Conservation (phyloP, 2,888 invertebrate genomes). For the Allolobophora icterica region DNA sequence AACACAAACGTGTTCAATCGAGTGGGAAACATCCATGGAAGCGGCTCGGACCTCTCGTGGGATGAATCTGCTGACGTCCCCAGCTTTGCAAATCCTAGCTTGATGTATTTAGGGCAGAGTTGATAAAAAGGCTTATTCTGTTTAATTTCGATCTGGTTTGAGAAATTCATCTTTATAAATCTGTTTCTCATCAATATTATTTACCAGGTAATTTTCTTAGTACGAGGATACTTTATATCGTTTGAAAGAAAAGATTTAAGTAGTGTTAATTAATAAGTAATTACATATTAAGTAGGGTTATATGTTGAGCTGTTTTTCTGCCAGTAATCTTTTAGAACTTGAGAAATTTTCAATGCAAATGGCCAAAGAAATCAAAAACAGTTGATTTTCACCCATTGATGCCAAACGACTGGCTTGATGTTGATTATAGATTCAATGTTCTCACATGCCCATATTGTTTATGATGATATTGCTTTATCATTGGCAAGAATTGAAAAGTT, state of each 20-base stretch:
- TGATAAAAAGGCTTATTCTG: not conserved
- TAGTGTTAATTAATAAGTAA: not conserved
- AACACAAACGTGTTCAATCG: constrained; percentile 23
- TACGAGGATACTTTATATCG: not conserved
- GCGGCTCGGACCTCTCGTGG: constrained; percentile 23
- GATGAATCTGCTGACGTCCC: constrained; percentile 21
- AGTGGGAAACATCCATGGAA: not conserved
- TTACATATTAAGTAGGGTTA: not conserved
- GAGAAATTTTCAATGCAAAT: not conserved
- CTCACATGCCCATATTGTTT: not conserved
- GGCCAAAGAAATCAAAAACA: not conserved
- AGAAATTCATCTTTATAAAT: constrained; percentile 3
- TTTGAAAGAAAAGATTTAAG: not conserved
- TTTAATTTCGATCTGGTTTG: not conserved
- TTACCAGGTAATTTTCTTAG: not conserved
- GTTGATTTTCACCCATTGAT: not conserved
- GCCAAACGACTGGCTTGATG: not conserved
- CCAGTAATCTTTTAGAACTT: no score
- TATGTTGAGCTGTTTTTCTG: not conserved
- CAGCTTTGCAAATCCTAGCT: constrained; percentile 8
- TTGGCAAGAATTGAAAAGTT: not conserved
- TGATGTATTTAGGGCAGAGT: constrained; percentile 26
- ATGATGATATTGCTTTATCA: not conserved
- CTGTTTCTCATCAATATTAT: not conserved
- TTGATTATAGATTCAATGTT: no score